Conservation (phyloP, 1,140 invertebrate species). For the Chymomyza costata region DNA sequence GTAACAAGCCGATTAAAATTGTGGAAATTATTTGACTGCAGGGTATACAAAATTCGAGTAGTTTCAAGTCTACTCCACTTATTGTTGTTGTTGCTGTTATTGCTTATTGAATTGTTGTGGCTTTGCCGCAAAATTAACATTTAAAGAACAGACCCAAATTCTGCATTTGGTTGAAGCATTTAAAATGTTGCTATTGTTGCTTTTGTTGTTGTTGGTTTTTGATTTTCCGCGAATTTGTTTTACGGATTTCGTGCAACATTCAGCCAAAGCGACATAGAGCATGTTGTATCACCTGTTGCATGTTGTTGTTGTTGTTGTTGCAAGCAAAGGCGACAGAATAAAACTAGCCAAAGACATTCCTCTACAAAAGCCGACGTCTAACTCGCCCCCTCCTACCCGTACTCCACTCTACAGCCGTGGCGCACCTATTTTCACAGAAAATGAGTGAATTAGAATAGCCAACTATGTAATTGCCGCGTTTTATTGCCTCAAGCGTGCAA, state of each 20-base stretch:
- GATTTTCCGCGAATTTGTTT: constrained; percentile 55
- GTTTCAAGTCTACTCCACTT: no score
- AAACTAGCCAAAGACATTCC: constrained; percentile 41
- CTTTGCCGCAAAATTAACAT: constrained; percentile 59
- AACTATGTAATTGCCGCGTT: constrained; percentile 62
- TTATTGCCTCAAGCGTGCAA: constrained; percentile 63
- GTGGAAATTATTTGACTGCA: no score
- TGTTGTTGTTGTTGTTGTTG: constrained; percentile 29
- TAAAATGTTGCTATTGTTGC: constrained; percentile 37
- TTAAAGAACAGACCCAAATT: constrained; percentile 61
- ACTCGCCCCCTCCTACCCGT: no score
- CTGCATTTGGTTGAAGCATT: constrained; percentile 41
- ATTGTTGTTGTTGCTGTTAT: constrained; percentile 28
- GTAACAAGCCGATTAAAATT: no score
- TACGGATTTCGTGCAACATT: constrained; percentile 60
- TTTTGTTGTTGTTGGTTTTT: constrained; percentile 15
- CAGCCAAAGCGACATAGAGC: constrained; percentile 27
- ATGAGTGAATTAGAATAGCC: constrained; percentile 67
- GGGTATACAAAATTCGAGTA: no score
- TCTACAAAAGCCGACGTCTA: constrained; percentile 3
- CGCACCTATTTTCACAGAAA: constrained; percentile 56
- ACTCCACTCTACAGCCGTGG: constrained; percentile 16
- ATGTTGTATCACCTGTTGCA: constrained; percentile 43
- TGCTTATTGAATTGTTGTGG: constrained; percentile 62
- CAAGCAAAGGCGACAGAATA: constrained; percentile 13